Evolutionary conservation across 1,140 invertebrate genomes (phyloP).

Genomic region (Drosophila persimilis): DNA sequence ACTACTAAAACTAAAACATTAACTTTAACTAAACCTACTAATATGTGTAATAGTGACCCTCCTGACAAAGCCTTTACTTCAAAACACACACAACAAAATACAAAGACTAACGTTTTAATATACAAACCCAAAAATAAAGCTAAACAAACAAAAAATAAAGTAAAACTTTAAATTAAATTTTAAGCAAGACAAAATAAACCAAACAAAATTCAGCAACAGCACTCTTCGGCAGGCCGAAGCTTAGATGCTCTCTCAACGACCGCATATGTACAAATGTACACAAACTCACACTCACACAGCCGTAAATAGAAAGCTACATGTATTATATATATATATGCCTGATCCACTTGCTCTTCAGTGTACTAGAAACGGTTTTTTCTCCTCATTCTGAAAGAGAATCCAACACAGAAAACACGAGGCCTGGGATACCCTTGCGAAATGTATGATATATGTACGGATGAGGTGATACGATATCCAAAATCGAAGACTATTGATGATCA

Average conservation of each 20-base stretch:
- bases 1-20: conserved; percentile 11
- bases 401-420: background rate
- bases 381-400: conserved; percentile 22
- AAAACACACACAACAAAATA: conserved; percentile 35
- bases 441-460: background rate
- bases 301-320: conserved; percentile 16
- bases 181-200: conserved; percentile 21
- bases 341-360: conserved; percentile 15
- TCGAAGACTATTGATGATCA: no score
- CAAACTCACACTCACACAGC: conserved; percentile 8
- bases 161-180: conserved; percentile 16
- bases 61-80: conserved; percentile 48
- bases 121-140: conserved; percentile 20
- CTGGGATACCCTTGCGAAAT: conserved; percentile 8
- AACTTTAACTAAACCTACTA: conserved; percentile 12
- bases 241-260: conserved; percentile 51
- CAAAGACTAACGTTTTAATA: conserved; percentile 53
- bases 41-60: conserved; percentile 34
- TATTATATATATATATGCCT: conserved; percentile 32
- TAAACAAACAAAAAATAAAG: background rate
- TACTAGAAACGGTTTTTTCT: conserved; percentile 14
- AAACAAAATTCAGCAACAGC: conserved; percentile 33
- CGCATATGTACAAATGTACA: conserved; percentile 8
- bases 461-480: no score
- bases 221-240: conserved; percentile 73